phyloP scores from a whole-genome alignment of 2,888 invertebrate species.

The Petrolisthes manimaculis region DNA sequence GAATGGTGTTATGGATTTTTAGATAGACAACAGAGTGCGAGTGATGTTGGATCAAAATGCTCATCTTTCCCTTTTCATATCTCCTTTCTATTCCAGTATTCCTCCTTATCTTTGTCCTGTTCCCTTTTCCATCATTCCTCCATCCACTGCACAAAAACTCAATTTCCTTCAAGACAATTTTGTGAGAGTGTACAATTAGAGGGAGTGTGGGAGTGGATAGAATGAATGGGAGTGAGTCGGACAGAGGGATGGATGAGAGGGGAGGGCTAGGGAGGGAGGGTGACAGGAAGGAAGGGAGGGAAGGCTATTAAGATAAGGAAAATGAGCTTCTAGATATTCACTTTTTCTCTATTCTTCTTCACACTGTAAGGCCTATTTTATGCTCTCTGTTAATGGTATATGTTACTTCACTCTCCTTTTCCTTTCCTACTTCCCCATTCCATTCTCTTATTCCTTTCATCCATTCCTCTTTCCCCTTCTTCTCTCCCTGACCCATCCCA shows the following conservation, averaged over 20 bases:
- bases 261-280: conserved; percentile 12
- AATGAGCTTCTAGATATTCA: conserved; percentile 8
- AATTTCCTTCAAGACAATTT: not conserved
- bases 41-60: too few relatives aligned
- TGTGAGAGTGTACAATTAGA: not conserved
- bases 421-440: not conserved
- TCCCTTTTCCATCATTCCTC: too few relatives aligned
- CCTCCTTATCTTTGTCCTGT: too few relatives aligned
- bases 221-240: not conserved
- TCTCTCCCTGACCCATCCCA: conserved; percentile 25
- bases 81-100: too few relatives aligned
- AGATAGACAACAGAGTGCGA: too few relatives aligned
- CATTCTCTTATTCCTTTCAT: not conserved
- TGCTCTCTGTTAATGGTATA: too few relatives aligned
- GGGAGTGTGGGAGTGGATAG: not conserved
- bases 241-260: conserved; percentile 5
- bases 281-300: not conserved
- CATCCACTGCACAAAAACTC: too few relatives aligned
- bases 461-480: not conserved
- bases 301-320: conserved; percentile 14
- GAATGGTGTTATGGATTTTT: too few relatives aligned
- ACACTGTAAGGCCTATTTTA: not conserved
- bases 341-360: not conserved
- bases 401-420: not conserved
- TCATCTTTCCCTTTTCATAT: too few relatives aligned